Evolutionary conservation across 2,888 invertebrate genomes (phyloP).

Genomic region (Hemistola chrysoprasaria): DNA sequence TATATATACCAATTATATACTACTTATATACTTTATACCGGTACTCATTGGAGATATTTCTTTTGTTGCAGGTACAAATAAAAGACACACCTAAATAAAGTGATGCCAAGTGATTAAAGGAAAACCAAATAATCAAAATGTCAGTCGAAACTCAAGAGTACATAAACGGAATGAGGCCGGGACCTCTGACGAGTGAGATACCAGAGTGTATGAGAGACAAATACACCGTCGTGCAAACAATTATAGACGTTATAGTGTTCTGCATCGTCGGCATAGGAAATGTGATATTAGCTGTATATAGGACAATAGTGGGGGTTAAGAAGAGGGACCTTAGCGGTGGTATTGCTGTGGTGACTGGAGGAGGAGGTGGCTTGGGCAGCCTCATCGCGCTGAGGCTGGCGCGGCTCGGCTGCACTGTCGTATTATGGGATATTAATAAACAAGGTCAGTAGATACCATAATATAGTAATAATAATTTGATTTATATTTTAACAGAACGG

Average conservation of each 20-base stretch:
- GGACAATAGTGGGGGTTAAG: slow-evolving; percentile 83
- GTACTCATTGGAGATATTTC: no score
- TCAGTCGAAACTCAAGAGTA: slow-evolving; percentile 67
- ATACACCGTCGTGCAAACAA: slow-evolving; percentile 75
- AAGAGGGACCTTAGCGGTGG: slow-evolving; percentile 88
- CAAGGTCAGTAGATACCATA: slow-evolving; percentile 86
- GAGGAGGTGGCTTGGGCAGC: slow-evolving; percentile 93
- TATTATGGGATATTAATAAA: slow-evolving; percentile 95
- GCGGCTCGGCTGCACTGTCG: slow-evolving; percentile 88
- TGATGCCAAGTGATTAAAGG: slow-evolving; percentile 44
- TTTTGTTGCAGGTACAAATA: slow-evolving; percentile 43
- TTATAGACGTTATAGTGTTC: slow-evolving; percentile 82
- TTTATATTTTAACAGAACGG: no score
- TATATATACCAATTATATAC: no score
- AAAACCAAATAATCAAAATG: slow-evolving; percentile 42
- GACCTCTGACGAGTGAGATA: slow-evolving; percentile 71
- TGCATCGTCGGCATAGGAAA: slow-evolving; percentile 70
- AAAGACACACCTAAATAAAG: slow-evolving; percentile 30
- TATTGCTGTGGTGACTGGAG: slow-evolving; percentile 93
- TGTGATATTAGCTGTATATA: slow-evolving; percentile 81
- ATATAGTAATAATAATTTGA: no score
- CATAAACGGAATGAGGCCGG: slow-evolving; percentile 65
- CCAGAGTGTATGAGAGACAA: slow-evolving; percentile 76
- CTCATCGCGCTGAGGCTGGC: slow-evolving; percentile 89
- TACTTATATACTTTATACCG: no score